phyloP scores from a whole-genome alignment of 2,888 invertebrate species.

The Keiferia lycopersicella region DNA sequence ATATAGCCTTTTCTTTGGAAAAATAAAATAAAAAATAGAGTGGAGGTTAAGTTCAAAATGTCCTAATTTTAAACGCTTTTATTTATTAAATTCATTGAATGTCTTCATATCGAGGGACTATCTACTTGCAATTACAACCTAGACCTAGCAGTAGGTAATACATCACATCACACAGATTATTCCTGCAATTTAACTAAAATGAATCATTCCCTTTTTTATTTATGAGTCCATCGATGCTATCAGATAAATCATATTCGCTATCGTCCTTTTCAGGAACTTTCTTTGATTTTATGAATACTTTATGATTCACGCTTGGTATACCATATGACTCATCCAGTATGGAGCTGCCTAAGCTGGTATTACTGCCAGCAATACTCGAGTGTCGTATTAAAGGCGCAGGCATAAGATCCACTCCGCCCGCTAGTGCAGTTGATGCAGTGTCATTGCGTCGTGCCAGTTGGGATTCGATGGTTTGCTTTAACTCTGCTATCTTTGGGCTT shows the following conservation, averaged over 20 bases:
- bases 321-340: slow-evolving; percentile 69
- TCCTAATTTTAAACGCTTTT: no score
- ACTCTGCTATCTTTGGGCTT: slow-evolving; percentile 79
- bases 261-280: slow-evolving; percentile 59
- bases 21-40: no score
- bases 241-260: slow-evolving; percentile 72
- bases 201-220: slow-evolving; percentile 52
- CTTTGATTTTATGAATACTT: slow-evolving; percentile 56
- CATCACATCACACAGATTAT: background rate
- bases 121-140: background rate
- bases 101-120: background rate
- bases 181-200: slow-evolving; percentile 40
- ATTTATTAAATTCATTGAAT: no score
- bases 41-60: no score
- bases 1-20: no score
- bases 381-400: slow-evolving; percentile 48
- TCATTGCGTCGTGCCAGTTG: slow-evolving; percentile 72
- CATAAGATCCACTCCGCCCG: slow-evolving; percentile 66
- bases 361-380: slow-evolving; percentile 67
- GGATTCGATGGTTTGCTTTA: slow-evolving; percentile 79
- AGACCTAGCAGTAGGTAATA: background rate
- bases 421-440: slow-evolving; percentile 55
- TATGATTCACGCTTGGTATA: slow-evolving; percentile 50
- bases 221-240: slow-evolving; percentile 57
- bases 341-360: slow-evolving; percentile 75